phyloP scores from a whole-genome alignment of 2,113 vertebrate species.

The Campylomormyrus numenius region DNA sequence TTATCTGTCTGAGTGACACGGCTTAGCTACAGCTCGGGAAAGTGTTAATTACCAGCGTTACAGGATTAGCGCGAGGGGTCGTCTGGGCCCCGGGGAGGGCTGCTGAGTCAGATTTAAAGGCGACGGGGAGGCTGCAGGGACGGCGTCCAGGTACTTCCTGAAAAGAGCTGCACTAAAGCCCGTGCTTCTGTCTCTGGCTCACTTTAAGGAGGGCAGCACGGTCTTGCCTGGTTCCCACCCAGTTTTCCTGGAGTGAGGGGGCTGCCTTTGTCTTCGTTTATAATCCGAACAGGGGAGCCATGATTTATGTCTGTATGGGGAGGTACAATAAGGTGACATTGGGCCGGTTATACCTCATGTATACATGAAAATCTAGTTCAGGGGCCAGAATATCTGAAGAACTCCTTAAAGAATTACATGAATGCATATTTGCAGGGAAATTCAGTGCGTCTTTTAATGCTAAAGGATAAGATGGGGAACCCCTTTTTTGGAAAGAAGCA shows the following conservation, averaged over 20 bases:
- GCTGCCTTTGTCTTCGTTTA: background rate
- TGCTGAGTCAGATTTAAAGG: background rate
- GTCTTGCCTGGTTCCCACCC: background rate
- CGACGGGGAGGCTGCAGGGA: background rate
- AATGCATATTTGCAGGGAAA: background rate
- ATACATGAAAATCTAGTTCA: background rate
- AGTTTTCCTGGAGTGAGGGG: background rate
- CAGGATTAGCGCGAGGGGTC: background rate
- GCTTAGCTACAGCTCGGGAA: background rate
- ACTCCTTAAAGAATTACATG: background rate
- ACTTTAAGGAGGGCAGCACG: background rate
- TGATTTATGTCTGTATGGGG: background rate
- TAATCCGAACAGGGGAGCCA: background rate
- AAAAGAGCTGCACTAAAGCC: background rate
- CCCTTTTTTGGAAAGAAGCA: background rate
- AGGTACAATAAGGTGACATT: background rate
- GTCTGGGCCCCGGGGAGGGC: background rate
- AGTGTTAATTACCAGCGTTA: constrained; percentile 1
- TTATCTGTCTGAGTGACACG: background rate
- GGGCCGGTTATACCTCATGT: background rate
- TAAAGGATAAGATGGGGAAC: background rate
- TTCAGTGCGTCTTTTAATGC: background rate
- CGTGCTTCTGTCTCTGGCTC: background rate
- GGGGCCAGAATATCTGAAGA: background rate
- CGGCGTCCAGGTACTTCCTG: background rate